Evolutionary conservation across 2,797 vertebrate species (phyloP).

Genomic region (Hydrolagus colliei): DNA sequence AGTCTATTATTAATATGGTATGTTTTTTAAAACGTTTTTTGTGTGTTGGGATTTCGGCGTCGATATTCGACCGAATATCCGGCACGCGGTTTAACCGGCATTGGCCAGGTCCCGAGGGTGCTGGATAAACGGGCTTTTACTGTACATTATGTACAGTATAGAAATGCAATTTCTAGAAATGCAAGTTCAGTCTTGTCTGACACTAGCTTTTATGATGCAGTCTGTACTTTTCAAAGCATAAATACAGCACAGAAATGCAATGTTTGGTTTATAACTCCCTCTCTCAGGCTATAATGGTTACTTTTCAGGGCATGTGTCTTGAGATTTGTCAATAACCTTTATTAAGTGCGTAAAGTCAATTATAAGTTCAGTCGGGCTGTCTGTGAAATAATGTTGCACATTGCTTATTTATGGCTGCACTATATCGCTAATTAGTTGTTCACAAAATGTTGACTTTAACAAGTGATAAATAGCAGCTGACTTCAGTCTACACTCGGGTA

Average conservation of each 20-base stretch:
- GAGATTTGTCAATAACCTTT: neutral
- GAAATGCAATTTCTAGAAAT: neutral
- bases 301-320: neutral
- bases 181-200: neutral
- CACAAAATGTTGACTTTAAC: slow-evolving; percentile 30
- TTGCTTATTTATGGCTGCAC: neutral
- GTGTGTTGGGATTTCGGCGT: too few species aligned
- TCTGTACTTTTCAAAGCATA: neutral
- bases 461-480: slow-evolving; percentile 40
- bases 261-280: neutral
- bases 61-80: too few species aligned
- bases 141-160: too few species aligned
- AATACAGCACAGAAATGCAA: neutral
- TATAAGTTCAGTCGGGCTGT: neutral
- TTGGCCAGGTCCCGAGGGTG: too few species aligned
- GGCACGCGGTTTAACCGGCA: too few species aligned
- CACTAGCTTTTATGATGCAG: neutral
- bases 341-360: neutral
- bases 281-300: neutral
- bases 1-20: too few species aligned
- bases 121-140: too few species aligned
- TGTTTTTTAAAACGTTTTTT: too few species aligned
- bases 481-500: slow-evolving; percentile 29
- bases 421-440: neutral
- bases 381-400: neutral